These are phyloP conservation scores for Torymus auratus DNA, from an alignment of 2,888 invertebrate genomes.

Conservation along the genomic window DNA sequence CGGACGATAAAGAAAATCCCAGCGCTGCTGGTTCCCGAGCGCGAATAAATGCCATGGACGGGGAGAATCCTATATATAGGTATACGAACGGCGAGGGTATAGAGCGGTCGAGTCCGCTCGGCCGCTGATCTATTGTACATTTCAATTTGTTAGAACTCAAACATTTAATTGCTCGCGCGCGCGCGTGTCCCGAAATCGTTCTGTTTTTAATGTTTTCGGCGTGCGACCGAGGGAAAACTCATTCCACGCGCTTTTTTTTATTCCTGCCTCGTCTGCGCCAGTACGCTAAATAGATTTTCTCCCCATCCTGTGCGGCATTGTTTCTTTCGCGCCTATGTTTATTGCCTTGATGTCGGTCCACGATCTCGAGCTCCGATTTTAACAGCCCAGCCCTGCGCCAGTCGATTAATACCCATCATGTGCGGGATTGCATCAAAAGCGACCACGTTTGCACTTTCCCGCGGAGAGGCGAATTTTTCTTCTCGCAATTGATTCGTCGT, in stretches of 20 bases:
- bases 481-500: slow-evolving; percentile 7
- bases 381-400: not conserved
- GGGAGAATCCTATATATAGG: not conserved
- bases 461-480: too few species aligned
- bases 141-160: slow-evolving; percentile 71
- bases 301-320: not conserved
- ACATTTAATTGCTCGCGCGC: slow-evolving; percentile 69
- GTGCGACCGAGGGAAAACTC: slow-evolving; percentile 37
- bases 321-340: slow-evolving; percentile 15
- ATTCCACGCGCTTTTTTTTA: slow-evolving; percentile 34
- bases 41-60: not conserved
- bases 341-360: slow-evolving; percentile 17
- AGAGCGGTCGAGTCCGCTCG: not conserved
- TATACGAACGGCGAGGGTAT: not conserved
- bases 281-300: slow-evolving; percentile 26
- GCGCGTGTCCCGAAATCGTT: slow-evolving; percentile 43
- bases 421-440: too few species aligned
- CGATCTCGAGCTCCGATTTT: slow-evolving; percentile 13
- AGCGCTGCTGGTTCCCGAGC: not conserved
- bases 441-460: too few species aligned
- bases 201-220: slow-evolving; percentile 63
- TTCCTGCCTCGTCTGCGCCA: not conserved
- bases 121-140: slow-evolving; percentile 65
- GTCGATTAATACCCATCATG: not conserved
- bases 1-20: slow-evolving; percentile 59